phyloP scores from a whole-genome alignment of 2,113 vertebrate genomes.

The Apaloderma vittatum region DNA sequence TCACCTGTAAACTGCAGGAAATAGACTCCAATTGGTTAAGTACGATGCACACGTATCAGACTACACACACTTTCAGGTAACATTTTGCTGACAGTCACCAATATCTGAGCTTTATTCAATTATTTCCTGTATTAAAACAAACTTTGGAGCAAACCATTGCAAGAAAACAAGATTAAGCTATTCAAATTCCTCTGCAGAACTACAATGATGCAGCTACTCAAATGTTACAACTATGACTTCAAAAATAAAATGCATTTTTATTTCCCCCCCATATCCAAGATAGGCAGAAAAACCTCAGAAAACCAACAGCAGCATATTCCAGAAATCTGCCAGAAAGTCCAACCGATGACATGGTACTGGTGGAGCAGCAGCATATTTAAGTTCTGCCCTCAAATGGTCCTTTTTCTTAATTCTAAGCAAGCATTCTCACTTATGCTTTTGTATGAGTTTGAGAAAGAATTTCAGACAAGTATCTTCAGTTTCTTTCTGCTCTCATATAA shows the following conservation, averaged over 20 bases:
- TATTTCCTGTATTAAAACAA: neutral
- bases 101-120: neutral
- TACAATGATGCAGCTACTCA: neutral
- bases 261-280: neutral
- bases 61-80: neutral
- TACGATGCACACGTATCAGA: neutral
- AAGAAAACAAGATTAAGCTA: neutral
- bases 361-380: neutral
- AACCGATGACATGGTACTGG: neutral
- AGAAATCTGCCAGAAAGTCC: neutral
- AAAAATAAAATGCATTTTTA: neutral
- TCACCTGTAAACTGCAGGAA: neutral
- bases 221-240: neutral
- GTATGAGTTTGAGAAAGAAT: neutral
- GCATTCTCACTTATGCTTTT: neutral
- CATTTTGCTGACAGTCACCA: neutral
- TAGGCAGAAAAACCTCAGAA: neutral
- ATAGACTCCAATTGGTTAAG: fast-evolving
- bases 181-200: neutral
- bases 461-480: neutral
- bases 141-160: neutral
- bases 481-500: neutral
- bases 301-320: neutral
- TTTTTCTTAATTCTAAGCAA: neutral
- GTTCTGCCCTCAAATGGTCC: neutral